phyloP scores from a whole-genome alignment of 2,113 vertebrate genomes.

The Galemys pyrenaicus region DNA sequence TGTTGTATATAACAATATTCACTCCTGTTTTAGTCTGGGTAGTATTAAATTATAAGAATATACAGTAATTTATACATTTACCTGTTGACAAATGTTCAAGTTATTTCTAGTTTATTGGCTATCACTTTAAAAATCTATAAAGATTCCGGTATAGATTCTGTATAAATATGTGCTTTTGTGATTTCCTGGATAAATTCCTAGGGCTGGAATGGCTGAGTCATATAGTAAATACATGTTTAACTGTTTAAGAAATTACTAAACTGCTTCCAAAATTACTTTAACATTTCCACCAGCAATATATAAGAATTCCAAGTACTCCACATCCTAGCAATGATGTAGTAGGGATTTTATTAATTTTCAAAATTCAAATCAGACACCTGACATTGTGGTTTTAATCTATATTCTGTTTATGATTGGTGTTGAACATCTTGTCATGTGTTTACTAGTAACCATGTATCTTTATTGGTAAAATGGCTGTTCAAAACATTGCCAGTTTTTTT shows the following conservation, averaged over 20 bases:
- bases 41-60: slow-evolving; percentile 1
- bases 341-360: not conserved
- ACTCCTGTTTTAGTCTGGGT: not conserved
- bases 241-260: not conserved
- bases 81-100: not conserved
- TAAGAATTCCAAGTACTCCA: not conserved
- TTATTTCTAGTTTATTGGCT: not conserved
- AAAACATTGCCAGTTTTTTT: not conserved
- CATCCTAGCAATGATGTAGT: not conserved
- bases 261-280: not conserved
- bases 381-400: not conserved
- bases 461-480: not conserved
- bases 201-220: too few relatives aligned
- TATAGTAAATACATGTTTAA: not conserved
- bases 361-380: not conserved
- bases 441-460: not conserved
- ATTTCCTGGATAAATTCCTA: not conserved
- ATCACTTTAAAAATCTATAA: not conserved
- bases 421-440: not conserved
- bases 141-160: not conserved
- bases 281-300: not conserved
- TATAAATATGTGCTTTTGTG: not conserved
- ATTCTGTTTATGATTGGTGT: not conserved
- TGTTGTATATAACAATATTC: not conserved
- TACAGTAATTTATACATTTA: not conserved